phyloP scores from a whole-genome alignment of 2,797 vertebrate species.

The Acestrorhynchus altus region DNA sequence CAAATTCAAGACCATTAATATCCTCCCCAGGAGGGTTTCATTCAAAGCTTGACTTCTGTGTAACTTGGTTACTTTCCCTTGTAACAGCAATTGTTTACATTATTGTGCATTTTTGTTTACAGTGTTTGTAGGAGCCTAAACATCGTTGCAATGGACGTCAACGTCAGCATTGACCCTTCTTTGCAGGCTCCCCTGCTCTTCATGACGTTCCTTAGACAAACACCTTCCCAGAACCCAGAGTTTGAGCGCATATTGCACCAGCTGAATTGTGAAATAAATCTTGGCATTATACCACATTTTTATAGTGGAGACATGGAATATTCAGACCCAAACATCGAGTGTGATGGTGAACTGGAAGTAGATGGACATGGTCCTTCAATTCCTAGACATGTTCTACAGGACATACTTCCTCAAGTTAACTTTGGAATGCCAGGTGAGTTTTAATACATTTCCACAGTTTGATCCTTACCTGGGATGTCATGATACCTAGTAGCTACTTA shows the following conservation, averaged over 20 bases:
- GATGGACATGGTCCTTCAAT: slow-evolving; percentile 64
- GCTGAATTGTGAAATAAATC: slow-evolving; percentile 18
- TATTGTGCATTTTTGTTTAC: background rate
- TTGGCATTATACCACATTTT: background rate
- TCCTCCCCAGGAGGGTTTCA: too few species aligned
- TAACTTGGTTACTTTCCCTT: background rate
- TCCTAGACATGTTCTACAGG: background rate
- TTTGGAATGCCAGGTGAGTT: slow-evolving; percentile 36
- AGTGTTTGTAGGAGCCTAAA: background rate
- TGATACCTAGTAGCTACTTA: too few species aligned
- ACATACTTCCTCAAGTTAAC: slow-evolving; percentile 52
- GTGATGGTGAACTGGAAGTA: slow-evolving; percentile 65
- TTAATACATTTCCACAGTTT: background rate
- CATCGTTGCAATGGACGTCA: slow-evolving; percentile 59
- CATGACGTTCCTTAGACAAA: slow-evolving; percentile 69
- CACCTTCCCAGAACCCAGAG: slow-evolving; percentile 27
- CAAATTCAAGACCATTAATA: too few species aligned
- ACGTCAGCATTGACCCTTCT: background rate
- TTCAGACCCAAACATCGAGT: background rate
- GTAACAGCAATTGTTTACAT: background rate
- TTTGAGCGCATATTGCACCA: slow-evolving; percentile 52
- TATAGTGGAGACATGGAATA: slow-evolving; percentile 23
- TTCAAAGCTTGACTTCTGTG: background rate
- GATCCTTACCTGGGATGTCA: too few species aligned
- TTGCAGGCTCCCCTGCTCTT: slow-evolving; percentile 59